These are phyloP conservation scores for Myotis myotis DNA, from an alignment of 2,797 vertebrate species.

Conservation along the genomic window DNA sequence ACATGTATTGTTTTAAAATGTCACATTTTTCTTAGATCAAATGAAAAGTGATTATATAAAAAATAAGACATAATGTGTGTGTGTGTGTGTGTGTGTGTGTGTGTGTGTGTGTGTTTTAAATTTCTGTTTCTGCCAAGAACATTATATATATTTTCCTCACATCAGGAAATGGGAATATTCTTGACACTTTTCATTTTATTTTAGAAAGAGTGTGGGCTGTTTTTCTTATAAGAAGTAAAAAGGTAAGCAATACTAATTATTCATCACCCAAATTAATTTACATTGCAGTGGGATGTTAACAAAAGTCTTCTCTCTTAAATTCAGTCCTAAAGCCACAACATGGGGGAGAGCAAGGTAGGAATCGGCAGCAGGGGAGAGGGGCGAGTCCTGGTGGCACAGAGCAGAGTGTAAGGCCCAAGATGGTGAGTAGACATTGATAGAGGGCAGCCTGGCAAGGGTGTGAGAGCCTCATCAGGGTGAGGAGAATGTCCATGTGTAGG, in stretches of 20 bases:
- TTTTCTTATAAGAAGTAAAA: not conserved
- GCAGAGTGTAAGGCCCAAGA: not conserved
- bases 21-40: constrained; percentile 57
- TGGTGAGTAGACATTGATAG: not conserved
- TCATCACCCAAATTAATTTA: not conserved
- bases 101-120: not conserved
- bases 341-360: not conserved
- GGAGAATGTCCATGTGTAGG: not conserved
- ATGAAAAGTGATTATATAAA: constrained; percentile 7
- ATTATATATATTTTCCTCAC: not conserved
- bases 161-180: not conserved
- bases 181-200: not conserved
- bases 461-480: no score
- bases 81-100: not conserved
- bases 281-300: not conserved
- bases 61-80: not conserved
- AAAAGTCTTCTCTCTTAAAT: constrained; percentile 6
- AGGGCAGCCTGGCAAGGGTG: not conserved
- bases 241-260: not conserved
- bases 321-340: not conserved
- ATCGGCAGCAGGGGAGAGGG: not conserved
- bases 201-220: not conserved
- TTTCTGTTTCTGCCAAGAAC: constrained; percentile 35
- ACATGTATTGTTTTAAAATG: constrained; percentile 40
- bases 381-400: rapidly evolving